These are phyloP conservation scores for Callipepla californica DNA, from an alignment of 2,113 vertebrate genomes.

Conservation along the genomic window DNA sequence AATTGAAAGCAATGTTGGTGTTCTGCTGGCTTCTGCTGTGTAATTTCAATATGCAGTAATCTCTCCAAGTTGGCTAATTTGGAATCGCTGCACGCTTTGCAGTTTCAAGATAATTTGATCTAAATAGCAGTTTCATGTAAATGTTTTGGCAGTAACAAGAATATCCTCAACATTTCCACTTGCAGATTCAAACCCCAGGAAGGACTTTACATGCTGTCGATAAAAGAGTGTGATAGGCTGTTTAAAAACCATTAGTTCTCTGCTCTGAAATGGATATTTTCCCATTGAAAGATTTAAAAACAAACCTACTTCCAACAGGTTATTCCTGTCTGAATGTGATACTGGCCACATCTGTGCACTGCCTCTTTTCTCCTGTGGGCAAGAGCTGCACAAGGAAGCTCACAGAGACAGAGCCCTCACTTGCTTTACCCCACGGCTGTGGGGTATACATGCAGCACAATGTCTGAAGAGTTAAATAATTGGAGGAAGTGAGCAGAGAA, in stretches of 20 bases:
- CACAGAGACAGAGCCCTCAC: constrained; percentile 13
- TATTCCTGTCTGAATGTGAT: constrained; percentile 30
- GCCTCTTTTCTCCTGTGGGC: neutral
- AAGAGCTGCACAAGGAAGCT: neutral
- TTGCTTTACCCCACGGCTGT: constrained; percentile 53
- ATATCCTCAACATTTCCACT: constrained; percentile 33
- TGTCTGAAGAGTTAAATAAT: constrained; percentile 69
- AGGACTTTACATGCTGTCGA: neutral
- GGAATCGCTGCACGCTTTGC: constrained; percentile 20
- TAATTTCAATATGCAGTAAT: constrained; percentile 25
- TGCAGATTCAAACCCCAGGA: constrained; percentile 46
- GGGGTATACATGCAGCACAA: neutral
- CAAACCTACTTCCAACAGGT: constrained; percentile 39
- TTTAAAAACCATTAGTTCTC: constrained; percentile 33
- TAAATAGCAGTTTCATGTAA: constrained; percentile 59
- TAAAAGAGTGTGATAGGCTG: constrained; percentile 47
- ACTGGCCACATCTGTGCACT: constrained; percentile 41
- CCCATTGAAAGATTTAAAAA: constrained; percentile 8
- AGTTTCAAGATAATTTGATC: constrained; percentile 57
- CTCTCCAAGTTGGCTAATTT: constrained; percentile 47
- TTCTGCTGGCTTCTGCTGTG: constrained; percentile 4
- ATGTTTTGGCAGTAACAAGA: constrained; percentile 70
- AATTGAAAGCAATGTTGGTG: neutral
- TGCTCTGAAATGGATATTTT: neutral
- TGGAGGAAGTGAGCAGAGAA: constrained; percentile 65